Evolutionary conservation across 1,140 invertebrate species (phyloP), one percentile per base, ranked within the genome.

Genomic region (Tetragonula clypearis): DNA sequence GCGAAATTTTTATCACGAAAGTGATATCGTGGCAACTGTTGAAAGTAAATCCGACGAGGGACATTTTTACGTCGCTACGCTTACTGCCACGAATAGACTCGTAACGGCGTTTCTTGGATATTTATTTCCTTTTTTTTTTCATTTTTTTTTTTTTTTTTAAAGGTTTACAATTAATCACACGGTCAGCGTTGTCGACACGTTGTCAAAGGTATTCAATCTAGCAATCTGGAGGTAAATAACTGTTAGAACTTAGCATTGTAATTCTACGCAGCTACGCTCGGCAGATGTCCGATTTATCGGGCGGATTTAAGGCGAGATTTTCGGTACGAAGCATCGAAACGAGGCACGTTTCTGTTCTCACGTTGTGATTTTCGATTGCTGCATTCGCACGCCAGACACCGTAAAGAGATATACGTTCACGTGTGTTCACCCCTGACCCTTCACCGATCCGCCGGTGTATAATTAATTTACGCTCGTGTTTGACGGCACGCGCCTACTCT

Each of bases 171-270:
- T 87, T 82, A 88, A 86, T 83, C 87, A 72, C 66, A 86, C 66
- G 79, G 69, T 77, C 85, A 74, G 41, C 76, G 78, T 26, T 82
- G n/a, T n/a, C 72, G 62, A 55, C 73, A 35, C 30, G 30, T 30
- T 30, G 30, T 30, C 30, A 30, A 41, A 30, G n/a, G 53, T 55
- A 58, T 12, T 82, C 41, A 85, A 85, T 88, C 80, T 62, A 86
- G 69, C 84, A 75, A 30, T 30, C 68, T 68, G 49, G 79, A 58
- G 35, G 1, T 49, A 49, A 49, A 58, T 87, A 86, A 88, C 83
- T 83, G 87, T 80, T 73, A 35, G 77, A 83, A 71, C 58, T 78
- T 65, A 71, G 41, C 35, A 78, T 84, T 86, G 77, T 84, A 88
- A 89, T 86, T 88, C 41, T 49, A 49, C 41, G 41, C 41, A 41